phyloP scores from a whole-genome alignment of 2,888 invertebrate species.

The Epirrita christyi region DNA sequence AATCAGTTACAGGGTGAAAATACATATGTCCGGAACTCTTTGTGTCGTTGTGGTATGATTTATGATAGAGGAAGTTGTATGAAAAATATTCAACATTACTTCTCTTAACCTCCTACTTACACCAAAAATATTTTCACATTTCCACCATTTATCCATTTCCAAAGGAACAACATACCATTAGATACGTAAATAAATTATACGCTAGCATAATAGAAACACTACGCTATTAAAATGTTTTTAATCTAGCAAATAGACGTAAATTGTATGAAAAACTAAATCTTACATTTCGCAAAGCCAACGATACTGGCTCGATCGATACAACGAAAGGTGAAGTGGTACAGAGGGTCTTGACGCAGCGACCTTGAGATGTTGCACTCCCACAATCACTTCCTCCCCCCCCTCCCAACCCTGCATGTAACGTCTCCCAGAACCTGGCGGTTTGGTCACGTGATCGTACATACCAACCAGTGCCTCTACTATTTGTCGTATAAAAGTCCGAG shows the following conservation, averaged over 20 bases:
- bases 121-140: not conserved
- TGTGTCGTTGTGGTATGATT: constrained; percentile 4
- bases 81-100: not conserved
- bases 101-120: not conserved
- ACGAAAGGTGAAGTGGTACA: constrained; percentile 43
- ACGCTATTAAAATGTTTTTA: too few relatives aligned
- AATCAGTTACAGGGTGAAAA: not conserved
- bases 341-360: constrained; percentile 58
- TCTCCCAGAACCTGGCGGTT: constrained; percentile 1
- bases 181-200: too few relatives aligned
- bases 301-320: constrained; percentile 36
- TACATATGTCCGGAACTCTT: not conserved
- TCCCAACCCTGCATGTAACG: constrained; percentile 16
- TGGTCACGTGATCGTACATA: constrained; percentile 2
- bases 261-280: not conserved
- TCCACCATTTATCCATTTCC: too few relatives aligned
- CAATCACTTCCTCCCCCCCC: constrained; percentile 35
- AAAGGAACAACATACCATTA: too few relatives aligned
- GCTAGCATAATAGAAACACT: too few relatives aligned
- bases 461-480: not conserved
- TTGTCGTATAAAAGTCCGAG: too few relatives aligned
- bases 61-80: constrained; percentile 6
- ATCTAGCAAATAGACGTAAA: not conserved
- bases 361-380: constrained; percentile 70
- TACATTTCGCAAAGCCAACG: constrained; percentile 12